A percentile compares a stretch with the other conserved stretches of the same genome.
These are phyloP conservation scores for Armadillidium nasatum DNA, from an alignment of 1,140 invertebrate genomes.

Conservation along the genomic window DNA sequence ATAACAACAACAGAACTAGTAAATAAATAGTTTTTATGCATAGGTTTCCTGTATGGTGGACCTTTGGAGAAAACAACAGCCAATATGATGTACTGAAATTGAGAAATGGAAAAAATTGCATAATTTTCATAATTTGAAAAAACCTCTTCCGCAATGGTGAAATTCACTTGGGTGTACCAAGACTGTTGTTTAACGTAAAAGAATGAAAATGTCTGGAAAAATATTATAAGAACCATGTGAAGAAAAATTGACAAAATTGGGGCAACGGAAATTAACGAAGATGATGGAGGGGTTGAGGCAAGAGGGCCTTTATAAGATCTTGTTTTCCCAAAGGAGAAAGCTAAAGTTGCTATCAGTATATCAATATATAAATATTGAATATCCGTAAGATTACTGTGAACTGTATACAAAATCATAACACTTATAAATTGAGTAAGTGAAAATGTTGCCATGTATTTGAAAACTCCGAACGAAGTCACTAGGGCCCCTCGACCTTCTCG, in stretches of 20 bases:
- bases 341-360: constrained; percentile 71
- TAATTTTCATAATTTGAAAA: constrained; percentile 66
- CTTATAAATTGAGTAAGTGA: constrained; percentile 84
- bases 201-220: constrained; percentile 51
- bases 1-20: constrained; percentile 62
- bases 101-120: constrained; percentile 74
- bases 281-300: constrained; percentile 57
- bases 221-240: constrained; percentile 51
- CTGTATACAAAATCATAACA: constrained; percentile 81
- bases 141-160: constrained; percentile 47
- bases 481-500: constrained; percentile 76
- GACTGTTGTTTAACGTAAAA: constrained; percentile 52
- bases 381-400: constrained; percentile 69
- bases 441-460: constrained; percentile 96
- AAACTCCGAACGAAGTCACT: constrained; percentile 90
- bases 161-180: constrained; percentile 56
- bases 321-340: constrained; percentile 70
- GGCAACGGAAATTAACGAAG: constrained; percentile 36
- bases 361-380: constrained; percentile 80
- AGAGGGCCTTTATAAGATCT: constrained; percentile 61
- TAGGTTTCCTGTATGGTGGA: constrained; percentile 74
- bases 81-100: constrained; percentile 84
- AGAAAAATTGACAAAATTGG: constrained; percentile 50
- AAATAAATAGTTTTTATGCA: constrained; percentile 67
- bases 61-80: constrained; percentile 84